Evolutionary conservation across 2,113 vertebrate genomes (phyloP).

Genomic region (Phylloscopus whistleri): DNA sequence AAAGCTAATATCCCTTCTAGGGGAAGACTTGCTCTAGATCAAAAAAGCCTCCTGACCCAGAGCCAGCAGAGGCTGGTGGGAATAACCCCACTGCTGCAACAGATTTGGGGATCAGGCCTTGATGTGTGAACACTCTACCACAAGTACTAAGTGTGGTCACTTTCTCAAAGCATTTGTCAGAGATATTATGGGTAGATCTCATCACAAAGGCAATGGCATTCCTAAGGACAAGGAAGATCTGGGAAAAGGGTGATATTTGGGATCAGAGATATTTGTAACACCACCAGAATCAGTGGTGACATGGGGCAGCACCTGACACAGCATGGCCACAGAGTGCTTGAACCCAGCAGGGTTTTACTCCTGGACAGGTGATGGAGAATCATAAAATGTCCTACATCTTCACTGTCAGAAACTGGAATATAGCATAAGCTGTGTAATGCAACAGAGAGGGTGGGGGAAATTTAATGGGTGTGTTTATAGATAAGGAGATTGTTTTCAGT

Average conservation of each 20-base stretch:
- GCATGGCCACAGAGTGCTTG: not conserved
- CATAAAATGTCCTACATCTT: not conserved
- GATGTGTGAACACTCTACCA: not conserved
- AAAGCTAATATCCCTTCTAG: not conserved
- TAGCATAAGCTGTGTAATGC: not conserved
- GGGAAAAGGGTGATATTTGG: not conserved
- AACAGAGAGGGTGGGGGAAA: not conserved
- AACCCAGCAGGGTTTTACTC: not conserved
- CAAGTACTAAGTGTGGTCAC: not conserved
- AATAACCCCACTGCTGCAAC: not conserved
- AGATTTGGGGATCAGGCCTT: not conserved
- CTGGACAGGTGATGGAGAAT: not conserved
- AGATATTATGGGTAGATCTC: not conserved
- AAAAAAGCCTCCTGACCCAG: not conserved
- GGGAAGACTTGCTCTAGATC: not conserved
- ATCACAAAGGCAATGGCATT: not conserved
- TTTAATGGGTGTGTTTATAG: not conserved
- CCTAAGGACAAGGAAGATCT: not conserved
- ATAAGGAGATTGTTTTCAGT: not conserved
- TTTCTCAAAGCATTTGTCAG: not conserved
- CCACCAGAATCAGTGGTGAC: not conserved
- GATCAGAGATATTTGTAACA: not conserved
- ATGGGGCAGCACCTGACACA: not conserved
- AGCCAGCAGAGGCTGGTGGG: not conserved
- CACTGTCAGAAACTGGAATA: not conserved